Conservation (phyloP, 2,888 invertebrate genomes). For the Diadegma fenestrale region DNA sequence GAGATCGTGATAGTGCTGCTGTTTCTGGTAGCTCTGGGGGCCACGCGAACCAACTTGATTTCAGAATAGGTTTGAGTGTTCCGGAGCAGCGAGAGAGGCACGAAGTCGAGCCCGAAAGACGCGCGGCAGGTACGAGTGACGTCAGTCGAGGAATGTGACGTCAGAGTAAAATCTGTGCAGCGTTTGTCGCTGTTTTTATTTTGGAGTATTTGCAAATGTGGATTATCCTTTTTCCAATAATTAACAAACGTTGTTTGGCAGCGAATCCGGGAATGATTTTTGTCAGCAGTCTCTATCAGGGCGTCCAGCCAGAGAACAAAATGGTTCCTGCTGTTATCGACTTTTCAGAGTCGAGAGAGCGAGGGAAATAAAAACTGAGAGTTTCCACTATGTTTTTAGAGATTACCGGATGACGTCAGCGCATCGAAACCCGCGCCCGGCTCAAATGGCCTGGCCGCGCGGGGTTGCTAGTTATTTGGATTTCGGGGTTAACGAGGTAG, state of each 20-base stretch:
- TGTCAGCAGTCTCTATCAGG: not conserved
- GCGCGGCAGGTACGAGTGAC: slow-evolving; percentile 79
- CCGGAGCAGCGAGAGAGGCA: slow-evolving; percentile 12
- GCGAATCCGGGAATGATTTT: not conserved
- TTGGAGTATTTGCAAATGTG: too few species aligned
- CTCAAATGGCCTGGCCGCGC: slow-evolving; percentile 6
- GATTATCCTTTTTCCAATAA: not conserved
- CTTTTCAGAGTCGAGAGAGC: not conserved
- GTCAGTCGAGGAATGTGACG: slow-evolving; percentile 80
- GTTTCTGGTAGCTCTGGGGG: slow-evolving; percentile 34
- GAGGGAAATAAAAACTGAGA: slow-evolving; percentile 29
- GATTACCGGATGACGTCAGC: slow-evolving; percentile 74
- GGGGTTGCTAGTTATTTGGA: slow-evolving; percentile 64
- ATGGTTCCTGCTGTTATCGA: not conserved
- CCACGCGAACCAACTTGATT: slow-evolving; percentile 58
- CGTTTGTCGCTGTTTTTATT: too few species aligned
- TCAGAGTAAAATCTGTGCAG: too few species aligned
- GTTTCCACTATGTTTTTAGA: slow-evolving; percentile 72
- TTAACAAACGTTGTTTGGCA: not conserved
- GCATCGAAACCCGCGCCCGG: slow-evolving; percentile 20
- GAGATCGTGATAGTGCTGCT: slow-evolving; percentile 57
- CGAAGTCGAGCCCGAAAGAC: slow-evolving; percentile 66
- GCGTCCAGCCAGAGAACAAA: not conserved
- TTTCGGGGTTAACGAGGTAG: slow-evolving; percentile 68
- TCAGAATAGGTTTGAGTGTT: slow-evolving; percentile 36